Evolutionary conservation across 2,797 vertebrate genomes (phyloP).

Genomic region (Carapus acus): DNA sequence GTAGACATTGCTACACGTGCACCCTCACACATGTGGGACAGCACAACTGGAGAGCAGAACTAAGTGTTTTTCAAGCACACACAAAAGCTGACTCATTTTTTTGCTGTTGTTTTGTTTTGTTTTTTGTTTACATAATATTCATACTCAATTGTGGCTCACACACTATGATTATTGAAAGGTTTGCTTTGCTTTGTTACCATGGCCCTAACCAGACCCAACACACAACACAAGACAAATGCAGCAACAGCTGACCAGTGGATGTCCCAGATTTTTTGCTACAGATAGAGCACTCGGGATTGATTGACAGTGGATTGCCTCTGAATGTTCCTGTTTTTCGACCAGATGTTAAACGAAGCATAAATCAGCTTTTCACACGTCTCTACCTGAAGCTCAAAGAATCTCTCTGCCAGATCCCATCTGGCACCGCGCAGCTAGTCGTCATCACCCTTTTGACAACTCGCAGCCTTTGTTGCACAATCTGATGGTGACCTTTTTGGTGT

Average conservation of each 20-base stretch:
- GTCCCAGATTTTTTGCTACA: no score
- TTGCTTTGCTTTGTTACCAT: constrained; percentile 17
- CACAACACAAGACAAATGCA: no score
- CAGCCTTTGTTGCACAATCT: background rate
- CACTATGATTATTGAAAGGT: constrained; percentile 21
- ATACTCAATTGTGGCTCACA: constrained; percentile 8
- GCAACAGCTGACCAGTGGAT: no score
- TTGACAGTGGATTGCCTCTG: background rate
- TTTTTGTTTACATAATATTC: background rate
- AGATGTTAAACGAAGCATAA: constrained; percentile 20
- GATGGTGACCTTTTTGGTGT: background rate
- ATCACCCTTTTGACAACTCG: background rate
- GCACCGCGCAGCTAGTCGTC: background rate
- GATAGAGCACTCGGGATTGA: no score
- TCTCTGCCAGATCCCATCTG: constrained; percentile 22
- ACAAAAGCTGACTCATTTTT: background rate
- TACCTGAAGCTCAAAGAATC: constrained; percentile 17
- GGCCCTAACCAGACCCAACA: constrained; percentile 16
- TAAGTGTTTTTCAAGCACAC: background rate
- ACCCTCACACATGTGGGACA: background rate
- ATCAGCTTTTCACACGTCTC: constrained; percentile 2
- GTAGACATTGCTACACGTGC: background rate
- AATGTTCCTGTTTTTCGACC: constrained; percentile 10
- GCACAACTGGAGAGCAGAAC: constrained; percentile 1
- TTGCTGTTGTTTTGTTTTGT: no score